Evolutionary conservation across 2,888 invertebrate genomes (phyloP).

Genomic region (Nymphalis urticae): DNA sequence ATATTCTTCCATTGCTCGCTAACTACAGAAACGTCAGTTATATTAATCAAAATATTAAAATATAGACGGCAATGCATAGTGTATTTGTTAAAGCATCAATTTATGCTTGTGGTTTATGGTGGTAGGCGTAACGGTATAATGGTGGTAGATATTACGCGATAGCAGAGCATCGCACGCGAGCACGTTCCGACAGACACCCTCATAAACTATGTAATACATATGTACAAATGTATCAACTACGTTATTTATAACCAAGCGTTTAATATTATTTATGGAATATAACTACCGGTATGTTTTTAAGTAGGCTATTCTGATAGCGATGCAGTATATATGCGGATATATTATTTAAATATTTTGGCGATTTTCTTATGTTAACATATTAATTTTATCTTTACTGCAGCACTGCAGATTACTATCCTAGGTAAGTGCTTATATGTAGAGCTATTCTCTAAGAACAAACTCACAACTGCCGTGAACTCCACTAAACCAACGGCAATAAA

Average conservation of each 20-base stretch:
- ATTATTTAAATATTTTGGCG: slow-evolving; percentile 5
- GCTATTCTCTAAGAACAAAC: too few relatives aligned
- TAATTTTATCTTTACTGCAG: too few relatives aligned
- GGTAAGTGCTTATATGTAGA: too few relatives aligned
- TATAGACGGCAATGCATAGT: not conserved
- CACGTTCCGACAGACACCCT: slow-evolving; percentile 39
- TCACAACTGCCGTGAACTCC: too few relatives aligned
- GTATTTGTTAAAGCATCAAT: not conserved
- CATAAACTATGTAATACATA: slow-evolving; percentile 35
- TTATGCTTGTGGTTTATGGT: slow-evolving; percentile 15
- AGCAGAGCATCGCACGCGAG: slow-evolving; percentile 40
- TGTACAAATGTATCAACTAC: slow-evolving; percentile 36
- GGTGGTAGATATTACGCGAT: slow-evolving; percentile 40
- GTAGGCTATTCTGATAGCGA: slow-evolving; percentile 17
- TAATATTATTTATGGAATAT: slow-evolving; percentile 37
- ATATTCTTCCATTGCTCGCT: not conserved
- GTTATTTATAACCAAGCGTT: slow-evolving; percentile 37
- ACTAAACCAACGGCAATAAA: too few relatives aligned
- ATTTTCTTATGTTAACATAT: too few relatives aligned
- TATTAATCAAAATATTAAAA: not conserved
- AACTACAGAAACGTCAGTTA: not conserved
- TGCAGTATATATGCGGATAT: slow-evolving; percentile 6
- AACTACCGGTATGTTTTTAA: slow-evolving; percentile 33
- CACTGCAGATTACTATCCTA: too few relatives aligned
- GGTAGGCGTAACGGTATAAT: slow-evolving; percentile 39